Evolutionary conservation across 2,888 invertebrate species (phyloP), one percentile per base, ranked within the genome.

Genomic region (Teinopalpus imperialis): DNA sequence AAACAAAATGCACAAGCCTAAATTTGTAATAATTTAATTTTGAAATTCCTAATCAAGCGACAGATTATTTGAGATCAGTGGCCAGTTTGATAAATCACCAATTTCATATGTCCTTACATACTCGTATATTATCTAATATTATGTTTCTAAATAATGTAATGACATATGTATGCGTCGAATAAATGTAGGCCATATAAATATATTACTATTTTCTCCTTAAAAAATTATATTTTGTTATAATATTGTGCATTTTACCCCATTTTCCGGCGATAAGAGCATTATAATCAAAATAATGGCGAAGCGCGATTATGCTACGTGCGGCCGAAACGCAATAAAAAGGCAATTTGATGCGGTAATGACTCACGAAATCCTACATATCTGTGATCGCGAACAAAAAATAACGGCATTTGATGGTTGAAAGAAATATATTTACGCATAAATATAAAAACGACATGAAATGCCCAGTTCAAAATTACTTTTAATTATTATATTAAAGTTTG

Each of bases 271-370:
- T 35, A 43, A 29, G 27, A 35, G 26, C 24, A 44, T 37, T 43
- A 30, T 37, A 30, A 43, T 43, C 21, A 36, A 44, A 44, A 44
- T 44, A 44, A 44, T 44, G 44, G 44, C 37, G 37, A 12, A 18
- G 37, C 24, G 31, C 37, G 30, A 37, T 44, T 44, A 44, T 24
- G 24, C 44, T 20, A 26, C 44, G 31, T 26, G 37, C 31, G 31
- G 29, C 44, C 31, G 24, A 31, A 44, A 44, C 23, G 44, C 44
- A 44, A 44, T 44, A 44, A 44, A 44, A 37, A 37, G 31, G 44
- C 44, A 44, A 44, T 44, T 44, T 31, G 30, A 44, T 37, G 37
- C 37, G 36, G 37, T 44, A 44, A 44, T 44, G 44, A 37, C 44
- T 37, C 44, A 37, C 44, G 37, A 37, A 44, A 44, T 44, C 36